These are phyloP conservation scores for Brienomyrus brachyistius DNA, from an alignment of 2,113 vertebrate genomes.

Conservation along the genomic window DNA sequence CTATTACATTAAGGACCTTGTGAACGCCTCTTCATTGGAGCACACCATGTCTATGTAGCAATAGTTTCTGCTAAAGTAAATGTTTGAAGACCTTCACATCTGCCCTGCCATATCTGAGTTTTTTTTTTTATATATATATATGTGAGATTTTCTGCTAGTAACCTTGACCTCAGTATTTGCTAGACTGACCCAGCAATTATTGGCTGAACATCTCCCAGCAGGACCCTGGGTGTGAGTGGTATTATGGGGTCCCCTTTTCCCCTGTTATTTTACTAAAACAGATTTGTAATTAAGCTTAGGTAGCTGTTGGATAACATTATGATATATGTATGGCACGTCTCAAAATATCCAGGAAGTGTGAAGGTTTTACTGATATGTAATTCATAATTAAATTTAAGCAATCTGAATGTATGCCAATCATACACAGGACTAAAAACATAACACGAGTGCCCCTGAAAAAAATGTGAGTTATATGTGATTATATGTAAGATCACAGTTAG, in stretches of 20 bases:
- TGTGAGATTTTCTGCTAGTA: not conserved
- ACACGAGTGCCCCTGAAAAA: not conserved
- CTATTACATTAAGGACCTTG: not conserved
- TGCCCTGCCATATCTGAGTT: not conserved
- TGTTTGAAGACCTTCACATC: conserved; percentile 13
- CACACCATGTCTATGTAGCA: not conserved
- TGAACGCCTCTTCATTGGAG: not conserved
- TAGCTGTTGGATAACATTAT: not conserved
- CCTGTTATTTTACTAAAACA: not conserved
- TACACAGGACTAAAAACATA: not conserved
- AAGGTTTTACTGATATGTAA: not conserved
- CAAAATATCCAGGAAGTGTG: not conserved
- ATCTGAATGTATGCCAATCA: not conserved
- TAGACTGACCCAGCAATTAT: not conserved
- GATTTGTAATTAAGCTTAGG: not conserved
- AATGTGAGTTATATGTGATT: not conserved
- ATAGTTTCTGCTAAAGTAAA: not conserved
- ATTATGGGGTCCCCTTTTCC: not conserved
- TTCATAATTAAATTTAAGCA: not conserved
- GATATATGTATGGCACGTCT: not conserved
- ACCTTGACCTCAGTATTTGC: not conserved
- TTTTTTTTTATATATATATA: not conserved
- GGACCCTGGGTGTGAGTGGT: not conserved
- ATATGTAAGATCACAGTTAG: not conserved
- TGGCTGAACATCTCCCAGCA: not conserved